A percentile compares a stretch with the other conserved stretches of the same genome.
phyloP scores from a whole-genome alignment of 1,140 invertebrate genomes.

The Hyposmocoma kahamanoa region DNA sequence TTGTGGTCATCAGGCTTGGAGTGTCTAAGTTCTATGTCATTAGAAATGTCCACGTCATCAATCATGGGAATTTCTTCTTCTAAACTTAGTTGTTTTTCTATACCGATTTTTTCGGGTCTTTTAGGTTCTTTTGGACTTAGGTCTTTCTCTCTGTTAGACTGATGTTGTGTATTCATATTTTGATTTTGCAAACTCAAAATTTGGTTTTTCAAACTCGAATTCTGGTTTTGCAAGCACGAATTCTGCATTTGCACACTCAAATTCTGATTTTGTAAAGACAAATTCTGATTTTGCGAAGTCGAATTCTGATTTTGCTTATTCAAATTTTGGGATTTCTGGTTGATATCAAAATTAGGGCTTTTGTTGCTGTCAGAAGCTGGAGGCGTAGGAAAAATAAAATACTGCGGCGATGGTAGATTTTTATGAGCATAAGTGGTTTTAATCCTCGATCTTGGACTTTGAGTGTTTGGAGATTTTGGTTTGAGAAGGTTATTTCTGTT shows the following conservation, averaged over 20 bases:
- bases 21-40: slow-evolving; percentile 68
- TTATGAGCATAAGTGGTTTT: slow-evolving; percentile 74
- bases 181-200: too few relatives aligned
- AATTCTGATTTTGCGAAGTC: too few relatives aligned
- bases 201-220: neutral
- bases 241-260: too few relatives aligned
- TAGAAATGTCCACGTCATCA: slow-evolving; percentile 59
- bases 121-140: slow-evolving; percentile 10
- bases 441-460: slow-evolving; percentile 76
- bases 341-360: slow-evolving; percentile 34
- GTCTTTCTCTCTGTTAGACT: too few relatives aligned
- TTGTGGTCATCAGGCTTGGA: slow-evolving; percentile 51
- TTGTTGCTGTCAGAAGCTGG: slow-evolving; percentile 38
- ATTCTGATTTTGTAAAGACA: too few relatives aligned
- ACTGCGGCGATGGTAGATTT: slow-evolving; percentile 62
- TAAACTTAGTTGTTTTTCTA: slow-evolving; percentile 67
- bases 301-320: too few relatives aligned
- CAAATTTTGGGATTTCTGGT: too few relatives aligned
- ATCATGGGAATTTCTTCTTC: slow-evolving; percentile 74
- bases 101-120: slow-evolving; percentile 28
- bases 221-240: neutral
- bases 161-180: too few relatives aligned
- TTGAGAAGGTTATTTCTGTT: slow-evolving; percentile 52
- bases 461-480: slow-evolving; percentile 73
- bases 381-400: slow-evolving; percentile 68